Evolutionary conservation across 1,140 invertebrate species (phyloP).

Genomic region (Phenacoccus solenopsis): DNA sequence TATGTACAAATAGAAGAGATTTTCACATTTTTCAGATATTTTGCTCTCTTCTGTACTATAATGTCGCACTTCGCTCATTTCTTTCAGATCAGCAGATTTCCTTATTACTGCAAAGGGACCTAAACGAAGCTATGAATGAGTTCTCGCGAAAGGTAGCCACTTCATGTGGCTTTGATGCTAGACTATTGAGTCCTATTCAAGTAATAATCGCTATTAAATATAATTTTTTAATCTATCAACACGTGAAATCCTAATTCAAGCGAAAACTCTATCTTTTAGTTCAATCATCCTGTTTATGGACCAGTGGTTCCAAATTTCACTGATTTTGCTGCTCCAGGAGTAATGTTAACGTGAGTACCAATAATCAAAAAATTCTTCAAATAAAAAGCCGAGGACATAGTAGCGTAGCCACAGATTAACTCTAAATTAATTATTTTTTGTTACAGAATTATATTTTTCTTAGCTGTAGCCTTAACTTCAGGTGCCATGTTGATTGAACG

Average conservation of each 20-base stretch:
- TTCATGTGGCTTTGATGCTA: conserved; percentile 24
- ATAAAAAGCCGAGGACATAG: too few species aligned
- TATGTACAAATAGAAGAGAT: conserved; percentile 34
- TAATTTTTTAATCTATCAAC: not conserved
- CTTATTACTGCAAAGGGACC: conserved; percentile 62
- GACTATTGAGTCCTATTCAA: not conserved
- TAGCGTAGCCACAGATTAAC: too few species aligned
- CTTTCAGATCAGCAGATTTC: conserved; percentile 73
- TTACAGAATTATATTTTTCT: conserved; percentile 84
- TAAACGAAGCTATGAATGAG: conserved; percentile 63
- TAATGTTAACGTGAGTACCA: conserved; percentile 71
- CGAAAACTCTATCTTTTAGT: conserved; percentile 32
- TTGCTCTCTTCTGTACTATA: not conserved
- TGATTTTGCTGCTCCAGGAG: conserved; percentile 88
- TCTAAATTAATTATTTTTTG: conserved; percentile 21
- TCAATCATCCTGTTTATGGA: conserved; percentile 72
- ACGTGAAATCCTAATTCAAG: not conserved
- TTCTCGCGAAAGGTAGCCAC: conserved; percentile 45
- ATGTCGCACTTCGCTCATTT: not conserved
- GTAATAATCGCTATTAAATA: too few species aligned
- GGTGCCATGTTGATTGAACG: conserved; percentile 82
- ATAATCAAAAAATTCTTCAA: too few species aligned
- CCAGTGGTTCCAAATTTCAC: conserved; percentile 76
- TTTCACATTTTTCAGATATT: not conserved
- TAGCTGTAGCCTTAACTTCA: conserved; percentile 82